Conservation (phyloP, 2,888 invertebrate species). For the Cephus pulcher region DNA sequence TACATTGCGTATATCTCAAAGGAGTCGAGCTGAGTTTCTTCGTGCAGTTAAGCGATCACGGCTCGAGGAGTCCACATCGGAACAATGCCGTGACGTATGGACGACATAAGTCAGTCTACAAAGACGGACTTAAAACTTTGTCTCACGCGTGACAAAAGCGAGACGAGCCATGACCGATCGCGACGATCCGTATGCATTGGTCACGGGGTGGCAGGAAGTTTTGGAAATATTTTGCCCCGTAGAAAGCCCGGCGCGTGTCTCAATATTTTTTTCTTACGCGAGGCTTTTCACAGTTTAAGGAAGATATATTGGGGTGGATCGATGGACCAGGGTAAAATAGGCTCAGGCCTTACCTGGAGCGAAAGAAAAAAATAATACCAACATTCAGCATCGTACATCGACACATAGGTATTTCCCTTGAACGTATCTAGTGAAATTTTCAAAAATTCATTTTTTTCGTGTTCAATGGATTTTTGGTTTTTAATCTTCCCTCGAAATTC, state of each 20-base stretch:
- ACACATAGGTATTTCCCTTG: not conserved
- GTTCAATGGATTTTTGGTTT: not conserved
- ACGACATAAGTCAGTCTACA: slow-evolving; percentile 55
- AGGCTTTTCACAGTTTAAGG: slow-evolving; percentile 49
- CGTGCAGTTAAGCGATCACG: slow-evolving; percentile 36
- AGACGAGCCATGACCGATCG: slow-evolving; percentile 27
- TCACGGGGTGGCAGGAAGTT: slow-evolving; percentile 51
- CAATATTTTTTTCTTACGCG: slow-evolving; percentile 49
- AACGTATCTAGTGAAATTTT: not conserved
- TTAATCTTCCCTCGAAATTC: not conserved
- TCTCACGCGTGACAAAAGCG: slow-evolving; percentile 40
- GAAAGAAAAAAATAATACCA: not conserved
- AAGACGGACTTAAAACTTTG: slow-evolving; percentile 40
- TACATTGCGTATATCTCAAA: not conserved
- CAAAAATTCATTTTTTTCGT: not conserved
- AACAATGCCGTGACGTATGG: slow-evolving; percentile 52
- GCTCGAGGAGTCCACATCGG: slow-evolving; percentile 21
- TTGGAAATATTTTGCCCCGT: slow-evolving; percentile 58
- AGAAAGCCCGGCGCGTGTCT: slow-evolving; percentile 48
- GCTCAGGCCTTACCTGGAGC: not conserved
- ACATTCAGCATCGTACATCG: not conserved
- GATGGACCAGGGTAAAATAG: not conserved
- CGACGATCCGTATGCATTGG: slow-evolving; percentile 44
- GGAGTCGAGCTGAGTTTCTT: slow-evolving; percentile 11
- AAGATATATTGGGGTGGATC: slow-evolving; percentile 37